Evolutionary conservation across 2,113 vertebrate genomes (phyloP).

Genomic region (Brienomyrus brachyistius): DNA sequence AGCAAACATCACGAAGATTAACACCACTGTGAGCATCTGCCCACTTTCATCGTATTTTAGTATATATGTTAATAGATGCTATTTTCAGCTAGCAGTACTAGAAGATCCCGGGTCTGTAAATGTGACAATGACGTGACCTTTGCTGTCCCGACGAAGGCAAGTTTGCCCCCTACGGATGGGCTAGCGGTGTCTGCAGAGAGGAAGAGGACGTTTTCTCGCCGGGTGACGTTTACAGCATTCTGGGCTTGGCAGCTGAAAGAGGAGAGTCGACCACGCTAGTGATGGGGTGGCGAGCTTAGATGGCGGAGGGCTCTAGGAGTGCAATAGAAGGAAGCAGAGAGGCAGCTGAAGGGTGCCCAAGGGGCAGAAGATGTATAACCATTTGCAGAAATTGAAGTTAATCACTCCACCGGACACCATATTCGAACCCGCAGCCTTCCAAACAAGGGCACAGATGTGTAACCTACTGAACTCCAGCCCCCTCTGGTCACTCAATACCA

Average conservation of each 20-base stretch:
- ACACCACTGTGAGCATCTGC: not conserved
- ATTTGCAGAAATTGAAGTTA: not conserved
- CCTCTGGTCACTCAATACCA: not conserved
- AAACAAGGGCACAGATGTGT: not conserved
- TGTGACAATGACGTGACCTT: not conserved
- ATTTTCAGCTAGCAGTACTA: not conserved
- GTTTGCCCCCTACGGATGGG: not conserved
- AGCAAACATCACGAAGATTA: not conserved
- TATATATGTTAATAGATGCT: not conserved
- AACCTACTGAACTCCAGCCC: not conserved
- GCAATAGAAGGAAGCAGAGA: not conserved
- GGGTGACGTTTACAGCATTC: not conserved
- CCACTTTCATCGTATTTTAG: not conserved
- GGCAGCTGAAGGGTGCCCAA: not conserved
- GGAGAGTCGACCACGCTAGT: not conserved
- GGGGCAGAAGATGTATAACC: not conserved
- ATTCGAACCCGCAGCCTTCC: not conserved
- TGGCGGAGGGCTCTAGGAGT: not conserved
- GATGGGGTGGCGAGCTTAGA: not conserved
- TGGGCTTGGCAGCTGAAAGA: not conserved
- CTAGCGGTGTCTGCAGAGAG: not conserved
- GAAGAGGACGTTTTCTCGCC: not conserved
- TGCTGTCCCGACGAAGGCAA: not conserved
- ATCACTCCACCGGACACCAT: not conserved
- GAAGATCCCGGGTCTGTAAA: not conserved